phyloP scores from a whole-genome alignment of 2,797 vertebrate species.

The Trachops cirrhosus region DNA sequence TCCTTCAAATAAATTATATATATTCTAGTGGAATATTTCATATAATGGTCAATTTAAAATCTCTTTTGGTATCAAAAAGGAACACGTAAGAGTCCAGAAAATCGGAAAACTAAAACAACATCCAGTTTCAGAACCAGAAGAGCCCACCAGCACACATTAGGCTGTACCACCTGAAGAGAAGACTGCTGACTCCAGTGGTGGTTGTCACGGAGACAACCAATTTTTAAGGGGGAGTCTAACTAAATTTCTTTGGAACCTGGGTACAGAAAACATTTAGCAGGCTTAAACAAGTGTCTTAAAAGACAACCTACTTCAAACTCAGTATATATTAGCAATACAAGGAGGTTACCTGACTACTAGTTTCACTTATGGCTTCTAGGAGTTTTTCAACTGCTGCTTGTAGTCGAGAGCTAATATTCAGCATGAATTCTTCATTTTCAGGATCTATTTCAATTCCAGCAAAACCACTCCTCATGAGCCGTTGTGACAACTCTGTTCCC shows the following conservation, averaged over 20 bases:
- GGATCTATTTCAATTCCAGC: conserved; percentile 85
- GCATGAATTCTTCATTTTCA: conserved; percentile 89
- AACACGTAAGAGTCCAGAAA: not conserved
- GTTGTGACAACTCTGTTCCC: conserved; percentile 85
- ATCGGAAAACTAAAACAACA: conserved; percentile 23
- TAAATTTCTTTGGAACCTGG: not conserved
- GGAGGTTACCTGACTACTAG: conserved; percentile 90
- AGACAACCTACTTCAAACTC: not conserved
- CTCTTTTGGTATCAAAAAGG: not conserved
- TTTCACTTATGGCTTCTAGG: conserved; percentile 91
- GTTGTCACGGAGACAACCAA: not conserved
- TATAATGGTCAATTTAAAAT: conserved; percentile 6
- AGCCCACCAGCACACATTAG: not conserved
- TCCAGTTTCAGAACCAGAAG: not conserved
- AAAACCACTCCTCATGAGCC: conserved; percentile 82
- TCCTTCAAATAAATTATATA: conserved; percentile 18
- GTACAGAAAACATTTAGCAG: not conserved
- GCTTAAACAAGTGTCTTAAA: not conserved
- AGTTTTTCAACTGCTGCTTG: conserved; percentile 94
- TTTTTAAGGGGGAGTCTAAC: not conserved
- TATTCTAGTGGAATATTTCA: not conserved
- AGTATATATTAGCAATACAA: not conserved
- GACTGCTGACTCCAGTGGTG: not conserved
- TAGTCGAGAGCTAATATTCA: conserved; percentile 90
- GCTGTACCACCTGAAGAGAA: not conserved